phyloP scores from a whole-genome alignment of 2,888 invertebrate species.

The Polia nebulosa region DNA sequence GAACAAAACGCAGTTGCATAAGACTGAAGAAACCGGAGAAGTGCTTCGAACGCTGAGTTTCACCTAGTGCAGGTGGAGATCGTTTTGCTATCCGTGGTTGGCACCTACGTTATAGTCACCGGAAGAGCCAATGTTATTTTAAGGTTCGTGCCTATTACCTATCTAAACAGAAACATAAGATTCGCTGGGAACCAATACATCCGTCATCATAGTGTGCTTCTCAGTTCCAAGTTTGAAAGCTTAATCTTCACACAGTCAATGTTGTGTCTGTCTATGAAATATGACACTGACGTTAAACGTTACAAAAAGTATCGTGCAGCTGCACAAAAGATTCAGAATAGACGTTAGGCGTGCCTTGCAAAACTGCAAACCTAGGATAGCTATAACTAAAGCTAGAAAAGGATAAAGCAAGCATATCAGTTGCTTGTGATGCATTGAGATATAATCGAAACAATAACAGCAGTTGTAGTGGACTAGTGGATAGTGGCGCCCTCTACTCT shows the following conservation, averaged over 20 bases:
- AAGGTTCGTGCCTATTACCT: conserved; percentile 80
- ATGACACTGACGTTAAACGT: conserved; percentile 62
- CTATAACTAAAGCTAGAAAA: conserved; percentile 13
- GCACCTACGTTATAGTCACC: conserved; percentile 81
- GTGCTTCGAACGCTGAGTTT: conserved; percentile 60
- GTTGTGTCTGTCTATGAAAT: conserved; percentile 57
- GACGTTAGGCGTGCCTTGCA: conserved; percentile 8
- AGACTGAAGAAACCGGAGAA: conserved; percentile 64
- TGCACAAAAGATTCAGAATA: conserved; percentile 10
- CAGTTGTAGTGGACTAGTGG: conserved; percentile 25
- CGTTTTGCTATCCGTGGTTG: conserved; percentile 77
- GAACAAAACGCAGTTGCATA: conserved; percentile 66
- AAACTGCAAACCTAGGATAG: conserved; percentile 6
- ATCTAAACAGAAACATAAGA: conserved; percentile 62
- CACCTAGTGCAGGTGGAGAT: conserved; percentile 66
- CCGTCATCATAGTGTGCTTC: not conserved
- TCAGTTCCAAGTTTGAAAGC: conserved; percentile 10
- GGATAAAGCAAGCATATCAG: conserved; percentile 17
- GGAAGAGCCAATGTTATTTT: conserved; percentile 89
- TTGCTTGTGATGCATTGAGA: conserved; percentile 33
- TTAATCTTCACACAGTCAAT: conserved; percentile 22
- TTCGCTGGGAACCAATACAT: conserved; percentile 28
- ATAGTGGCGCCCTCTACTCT: conserved; percentile 64
- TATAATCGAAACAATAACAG: conserved; percentile 62
- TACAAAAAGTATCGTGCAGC: conserved; percentile 19